Evolutionary conservation across 2,113 vertebrate genomes (phyloP), one percentile per base, ranked within the genome.

Genomic region (Sorex araneus): DNA sequence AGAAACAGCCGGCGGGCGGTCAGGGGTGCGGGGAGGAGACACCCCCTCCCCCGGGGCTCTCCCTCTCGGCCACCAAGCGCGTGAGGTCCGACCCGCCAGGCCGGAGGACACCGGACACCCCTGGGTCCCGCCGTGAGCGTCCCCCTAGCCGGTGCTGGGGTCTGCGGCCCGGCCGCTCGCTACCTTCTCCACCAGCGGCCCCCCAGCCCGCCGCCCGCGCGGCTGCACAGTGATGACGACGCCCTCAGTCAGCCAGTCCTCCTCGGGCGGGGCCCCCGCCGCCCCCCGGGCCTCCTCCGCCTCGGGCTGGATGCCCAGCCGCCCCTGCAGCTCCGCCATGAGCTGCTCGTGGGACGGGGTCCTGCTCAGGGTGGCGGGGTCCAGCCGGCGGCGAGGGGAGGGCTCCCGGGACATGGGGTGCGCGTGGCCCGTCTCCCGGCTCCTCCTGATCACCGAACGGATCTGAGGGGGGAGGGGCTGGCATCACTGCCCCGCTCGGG

Each of bases 401-500:
- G 98, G 98, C 8, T 99, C 99, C 25, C 99, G 98, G 96, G 97
- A 99, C 99, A 99, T 99, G 76, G 99, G 99, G 91, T 99, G 99
- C 30, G 99, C 98, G 8, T 99, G 99, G 25, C 98, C 90, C 0
- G 98, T 98, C 98, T 99, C 99, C 97, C 99, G 99, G 50, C 99
- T 99, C 97, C 99, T 99, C 96, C 98, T 99, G 95, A 99, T 99
- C 97, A 99, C 98, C 47, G 99, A 99, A 80, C 99, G 99, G 92
- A 99, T 98, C 99, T 99, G 97, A 96, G 96, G 89, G 96, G 91
- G 97, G 97, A 92, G 97, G 43, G 96, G 63, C 87, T 32, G 85
- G 70, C 19, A 92, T 97, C 94, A 97, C 27, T 23, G 43, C 45
- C 83, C 88, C 6, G 21, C 84, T 67, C 76, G 57, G 50, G 79